These are phyloP conservation scores for Dinoponera quadriceps DNA, from an alignment of 1,140 invertebrate genomes.

Conservation along the genomic window DNA sequence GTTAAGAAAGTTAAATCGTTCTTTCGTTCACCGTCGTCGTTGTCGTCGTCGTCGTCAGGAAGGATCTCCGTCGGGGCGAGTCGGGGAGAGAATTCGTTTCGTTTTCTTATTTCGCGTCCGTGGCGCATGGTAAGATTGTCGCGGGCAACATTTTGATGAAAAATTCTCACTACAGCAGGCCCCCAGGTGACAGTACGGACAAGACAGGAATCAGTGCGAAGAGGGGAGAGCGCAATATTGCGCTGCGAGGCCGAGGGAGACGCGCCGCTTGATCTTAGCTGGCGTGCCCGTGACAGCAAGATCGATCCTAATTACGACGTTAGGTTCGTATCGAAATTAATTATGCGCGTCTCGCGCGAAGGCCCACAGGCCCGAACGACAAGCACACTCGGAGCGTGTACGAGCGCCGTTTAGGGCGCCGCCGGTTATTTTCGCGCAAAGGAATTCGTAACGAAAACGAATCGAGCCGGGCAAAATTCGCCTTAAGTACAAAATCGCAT, in stretches of 20 bases:
- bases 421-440: neutral
- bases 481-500: neutral
- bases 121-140: neutral
- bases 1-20: constrained; percentile 38
- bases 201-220: constrained; percentile 83
- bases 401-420: neutral
- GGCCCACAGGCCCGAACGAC: neutral
- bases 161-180: constrained; percentile 78
- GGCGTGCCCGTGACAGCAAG: constrained; percentile 85
- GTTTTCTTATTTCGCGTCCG: constrained; percentile 13
- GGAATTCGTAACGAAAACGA: neutral
- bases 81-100: constrained; percentile 23
- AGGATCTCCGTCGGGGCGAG: neutral
- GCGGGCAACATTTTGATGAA: neutral
- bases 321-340: constrained; percentile 80
- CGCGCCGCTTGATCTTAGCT: constrained; percentile 87
- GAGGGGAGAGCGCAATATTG: constrained; percentile 85
- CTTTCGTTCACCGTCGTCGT: neutral
- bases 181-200: constrained; percentile 83
- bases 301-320: constrained; percentile 86
- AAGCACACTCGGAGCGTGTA: neutral
- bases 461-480: neutral
- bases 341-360: constrained; percentile 57
- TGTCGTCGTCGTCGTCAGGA: too few species aligned
- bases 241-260: constrained; percentile 88